Evolutionary conservation across 2,113 vertebrate species (phyloP), one percentile per base, ranked within the genome.

Genomic region (Rhadina sibilatrix): DNA sequence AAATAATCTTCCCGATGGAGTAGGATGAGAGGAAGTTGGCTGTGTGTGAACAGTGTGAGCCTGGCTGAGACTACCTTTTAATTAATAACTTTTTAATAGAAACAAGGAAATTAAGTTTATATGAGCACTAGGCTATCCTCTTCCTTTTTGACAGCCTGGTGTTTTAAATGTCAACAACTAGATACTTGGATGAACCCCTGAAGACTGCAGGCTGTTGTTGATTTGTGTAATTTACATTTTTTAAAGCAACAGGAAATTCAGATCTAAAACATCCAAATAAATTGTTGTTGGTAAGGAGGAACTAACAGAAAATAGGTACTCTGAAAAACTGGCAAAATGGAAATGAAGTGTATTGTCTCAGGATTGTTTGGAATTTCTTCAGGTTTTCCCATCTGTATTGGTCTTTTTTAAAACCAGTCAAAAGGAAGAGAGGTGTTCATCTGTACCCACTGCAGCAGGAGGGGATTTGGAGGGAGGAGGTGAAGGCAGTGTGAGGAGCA

Each of bases 61-160:
- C 66, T 88, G 75, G 23, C 78, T 92, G 76, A 91, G 68, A 70
- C 82, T 90, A 50, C 44, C 61, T 91, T 88, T 83, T 90, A 80
- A 91, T 96, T 93, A 94, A 80, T 76, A 91, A 69, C 71, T 72
- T 90, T 54, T 80, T 88, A 87, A 86, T 17, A 59, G 59, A 91
- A 95, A 82, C 35, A 74, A 83, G 92, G 83, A 96, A 83, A 90
- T 90, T n/a, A 88, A 65, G 68, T 92, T 94, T 69, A 37, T 82
- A 8, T 83, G 71, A 94, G 79, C 83, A 59, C 38, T 86, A 85
- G 91, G 54, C 54, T 57, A 3, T 80, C 54, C 54, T 93, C 37
- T 93, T 74, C 80, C 76, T 46, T 92, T 80, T 66, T 87, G 54
- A 83, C 60, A 83, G 71, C 53, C 65, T 87, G 83, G 46, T 81